phyloP scores from a whole-genome alignment of 2,113 vertebrate species.

The Taxidea taxus region DNA sequence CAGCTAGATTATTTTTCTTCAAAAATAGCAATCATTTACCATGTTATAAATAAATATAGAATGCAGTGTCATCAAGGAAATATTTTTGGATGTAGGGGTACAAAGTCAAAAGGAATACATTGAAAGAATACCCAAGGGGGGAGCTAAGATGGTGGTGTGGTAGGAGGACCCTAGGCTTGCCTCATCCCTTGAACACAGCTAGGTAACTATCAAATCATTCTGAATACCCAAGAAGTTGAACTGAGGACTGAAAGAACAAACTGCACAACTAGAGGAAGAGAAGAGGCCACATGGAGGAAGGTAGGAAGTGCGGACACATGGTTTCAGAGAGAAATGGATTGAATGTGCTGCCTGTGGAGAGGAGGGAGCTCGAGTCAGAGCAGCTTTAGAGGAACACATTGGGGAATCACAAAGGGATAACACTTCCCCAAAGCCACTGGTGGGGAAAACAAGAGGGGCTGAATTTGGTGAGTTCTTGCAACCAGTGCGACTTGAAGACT shows the following conservation, averaged over 20 bases:
- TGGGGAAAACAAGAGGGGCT: not conserved
- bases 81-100: not conserved
- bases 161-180: not conserved
- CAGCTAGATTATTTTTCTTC: not conserved
- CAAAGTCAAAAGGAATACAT: constrained; percentile 10
- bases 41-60: constrained; percentile 10
- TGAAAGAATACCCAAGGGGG: not conserved
- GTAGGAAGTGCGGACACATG: not conserved
- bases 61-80: not conserved
- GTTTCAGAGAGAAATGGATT: not conserved
- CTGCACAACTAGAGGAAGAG: not conserved
- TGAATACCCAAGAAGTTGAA: not conserved
- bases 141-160: not conserved
- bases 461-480: not conserved
- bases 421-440: not conserved
- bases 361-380: not conserved
- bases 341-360: not conserved
- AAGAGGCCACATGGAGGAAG: not conserved
- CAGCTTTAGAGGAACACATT: not conserved
- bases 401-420: not conserved
- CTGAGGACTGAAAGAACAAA: not conserved
- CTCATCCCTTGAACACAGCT: not conserved
- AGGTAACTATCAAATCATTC: not conserved
- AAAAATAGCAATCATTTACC: not conserved
- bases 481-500: not conserved